phyloP scores from a whole-genome alignment of 2,113 vertebrate species.

The Phylloscopus trochilus region DNA sequence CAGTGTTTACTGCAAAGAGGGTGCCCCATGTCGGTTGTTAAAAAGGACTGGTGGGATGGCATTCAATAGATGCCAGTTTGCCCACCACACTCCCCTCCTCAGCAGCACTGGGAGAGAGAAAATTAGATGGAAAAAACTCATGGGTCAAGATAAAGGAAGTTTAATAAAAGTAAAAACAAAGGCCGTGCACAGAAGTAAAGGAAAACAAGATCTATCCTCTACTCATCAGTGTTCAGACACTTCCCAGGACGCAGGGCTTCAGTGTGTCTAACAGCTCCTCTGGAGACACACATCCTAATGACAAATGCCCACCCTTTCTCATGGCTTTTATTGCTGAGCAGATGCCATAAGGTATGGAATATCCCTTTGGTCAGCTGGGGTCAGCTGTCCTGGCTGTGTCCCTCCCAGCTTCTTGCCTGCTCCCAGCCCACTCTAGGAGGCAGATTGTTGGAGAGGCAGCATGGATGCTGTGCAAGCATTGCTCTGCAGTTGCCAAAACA shows the following conservation, averaged over 20 bases:
- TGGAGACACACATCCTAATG: background rate
- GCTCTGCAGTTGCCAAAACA: background rate
- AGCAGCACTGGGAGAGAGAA: background rate
- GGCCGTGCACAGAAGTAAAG: background rate
- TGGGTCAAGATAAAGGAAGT: background rate
- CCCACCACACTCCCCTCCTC: background rate
- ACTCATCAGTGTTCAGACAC: background rate
- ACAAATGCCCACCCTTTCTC: background rate
- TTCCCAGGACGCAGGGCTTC: background rate
- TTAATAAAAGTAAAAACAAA: background rate
- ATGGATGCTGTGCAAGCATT: fast-evolving
- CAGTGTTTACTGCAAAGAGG: background rate
- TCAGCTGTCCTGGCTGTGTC: background rate
- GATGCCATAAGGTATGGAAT: background rate
- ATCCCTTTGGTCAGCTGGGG: background rate
- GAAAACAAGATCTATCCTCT: background rate
- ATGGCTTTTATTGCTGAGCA: background rate
- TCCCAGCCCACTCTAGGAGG: background rate
- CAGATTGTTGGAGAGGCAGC: background rate
- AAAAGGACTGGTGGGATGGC: background rate
- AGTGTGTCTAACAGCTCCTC: background rate
- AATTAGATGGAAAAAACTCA: background rate
- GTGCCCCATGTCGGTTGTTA: background rate
- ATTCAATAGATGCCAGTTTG: background rate
- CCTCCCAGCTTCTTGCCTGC: background rate